Evolutionary conservation across 1,140 invertebrate species (phyloP), one percentile per base, ranked within the genome.

Genomic region (Venturia canescens): DNA sequence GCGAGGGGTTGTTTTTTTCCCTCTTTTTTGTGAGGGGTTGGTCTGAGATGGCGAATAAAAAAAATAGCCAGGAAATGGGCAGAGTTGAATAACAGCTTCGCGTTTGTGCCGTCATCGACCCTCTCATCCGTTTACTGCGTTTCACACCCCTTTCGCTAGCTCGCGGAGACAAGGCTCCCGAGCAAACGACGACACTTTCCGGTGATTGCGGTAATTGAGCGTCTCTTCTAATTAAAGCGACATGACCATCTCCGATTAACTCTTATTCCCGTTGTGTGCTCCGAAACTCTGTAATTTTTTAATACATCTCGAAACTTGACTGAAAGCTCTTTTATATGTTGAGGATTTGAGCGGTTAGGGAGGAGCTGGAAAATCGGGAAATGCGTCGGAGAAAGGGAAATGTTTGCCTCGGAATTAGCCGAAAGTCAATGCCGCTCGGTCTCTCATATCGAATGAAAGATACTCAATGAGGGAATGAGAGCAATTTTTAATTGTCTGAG

Each of bases 181-280:
- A 67, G 27, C 21, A 44, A 60, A 53, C 78, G 66, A 83, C 72
- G 74, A 75, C 75, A 67, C 76, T 69, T 53, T 82, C 76, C 74
- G 76, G 70, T 80, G 85, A 87, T 86, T 83, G 82, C 74, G 78
- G 84, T 86, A 87, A 87, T 87, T 87, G 86, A 87, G 76, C 84
- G 84, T 72, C 84, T 80, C 82, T 84, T 84, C 79, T 86, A 87
- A 87, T 87, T 87, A 87, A 87, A 87, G 86, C 44, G 81, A 74
- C 84, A 82, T 79, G 78, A 74, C 23, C 38, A 44, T 66, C 18
- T 29, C 72, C 29, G 21, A 53, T 29, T 50, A 26, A 48, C 70
- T 4, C 44, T n/a, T 23, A 57, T 77, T 63, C 29, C 27, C 29
- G 1, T 63, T 27, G 15, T 23, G 60, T 15, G 60, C 38, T 44